Conservation (phyloP, 2,113 vertebrate genomes). For the Anhinga rufa region DNA sequence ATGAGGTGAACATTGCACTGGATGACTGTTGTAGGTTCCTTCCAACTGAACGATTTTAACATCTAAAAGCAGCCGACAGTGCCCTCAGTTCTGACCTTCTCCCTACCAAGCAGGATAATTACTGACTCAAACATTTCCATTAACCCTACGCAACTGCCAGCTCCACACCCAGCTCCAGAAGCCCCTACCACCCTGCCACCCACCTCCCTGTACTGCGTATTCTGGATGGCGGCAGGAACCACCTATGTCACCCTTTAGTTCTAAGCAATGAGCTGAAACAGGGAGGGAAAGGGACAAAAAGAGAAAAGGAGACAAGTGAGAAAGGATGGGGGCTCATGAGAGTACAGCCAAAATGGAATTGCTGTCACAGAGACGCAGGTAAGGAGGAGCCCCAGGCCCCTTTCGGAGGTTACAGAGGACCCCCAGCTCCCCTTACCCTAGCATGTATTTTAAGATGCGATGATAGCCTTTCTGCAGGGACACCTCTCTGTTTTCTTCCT, state of each 20-base stretch:
- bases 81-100: background rate
- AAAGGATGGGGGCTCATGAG: background rate
- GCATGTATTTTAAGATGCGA: background rate
- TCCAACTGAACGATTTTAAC: background rate
- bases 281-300: background rate
- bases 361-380: background rate
- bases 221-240: background rate
- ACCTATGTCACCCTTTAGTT: accelerated
- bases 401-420: background rate
- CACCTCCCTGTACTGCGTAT: accelerated
- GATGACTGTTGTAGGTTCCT: background rate
- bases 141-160: background rate
- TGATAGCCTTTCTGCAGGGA: background rate
- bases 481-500: background rate
- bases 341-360: background rate
- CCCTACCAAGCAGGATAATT: background rate
- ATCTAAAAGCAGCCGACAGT: background rate
- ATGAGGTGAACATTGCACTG: background rate
- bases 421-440: too few species aligned
- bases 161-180: background rate
- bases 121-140: background rate
- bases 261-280: background rate
- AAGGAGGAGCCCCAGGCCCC: background rate
- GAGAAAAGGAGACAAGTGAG: background rate
- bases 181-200: too few species aligned